Evolutionary conservation across 2,888 invertebrate species (phyloP).

Genomic region (Leptogaster cylindrica): DNA sequence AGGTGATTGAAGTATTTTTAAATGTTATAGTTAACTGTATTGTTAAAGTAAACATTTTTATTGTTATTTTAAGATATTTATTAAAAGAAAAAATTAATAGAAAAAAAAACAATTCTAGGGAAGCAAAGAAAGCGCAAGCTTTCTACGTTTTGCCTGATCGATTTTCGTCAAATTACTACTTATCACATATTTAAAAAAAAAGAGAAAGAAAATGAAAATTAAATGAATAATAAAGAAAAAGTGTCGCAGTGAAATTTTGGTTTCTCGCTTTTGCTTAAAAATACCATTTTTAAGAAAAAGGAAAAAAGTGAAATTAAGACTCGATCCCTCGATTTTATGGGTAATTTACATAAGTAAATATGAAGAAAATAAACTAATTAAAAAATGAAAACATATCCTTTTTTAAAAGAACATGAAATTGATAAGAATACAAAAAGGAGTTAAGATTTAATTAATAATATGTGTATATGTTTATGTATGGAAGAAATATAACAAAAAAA

Average conservation of each 20-base stretch:
- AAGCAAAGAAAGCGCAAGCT: neutral
- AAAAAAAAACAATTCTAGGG: neutral
- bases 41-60: neutral
- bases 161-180: slow-evolving; percentile 14
- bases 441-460: slow-evolving; percentile 12
- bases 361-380: neutral
- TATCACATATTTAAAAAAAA: neutral
- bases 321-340: neutral
- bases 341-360: slow-evolving; percentile 8
- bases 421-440: slow-evolving; percentile 4
- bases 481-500: slow-evolving; percentile 24
- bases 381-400: slow-evolving; percentile 36
- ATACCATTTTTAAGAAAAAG: neutral
- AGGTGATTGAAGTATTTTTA: neutral
- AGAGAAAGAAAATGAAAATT: neutral
- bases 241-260: neutral
- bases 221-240: neutral
- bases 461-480: slow-evolving; percentile 36
- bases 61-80: neutral
- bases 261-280: slow-evolving; percentile 9
- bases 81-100: slow-evolving; percentile 2
- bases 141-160: neutral
- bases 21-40: neutral
- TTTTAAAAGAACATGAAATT: slow-evolving; percentile 23
- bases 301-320: neutral